Evolutionary conservation across 1,140 invertebrate species (phyloP).

Genomic region (Atta colombica): DNA sequence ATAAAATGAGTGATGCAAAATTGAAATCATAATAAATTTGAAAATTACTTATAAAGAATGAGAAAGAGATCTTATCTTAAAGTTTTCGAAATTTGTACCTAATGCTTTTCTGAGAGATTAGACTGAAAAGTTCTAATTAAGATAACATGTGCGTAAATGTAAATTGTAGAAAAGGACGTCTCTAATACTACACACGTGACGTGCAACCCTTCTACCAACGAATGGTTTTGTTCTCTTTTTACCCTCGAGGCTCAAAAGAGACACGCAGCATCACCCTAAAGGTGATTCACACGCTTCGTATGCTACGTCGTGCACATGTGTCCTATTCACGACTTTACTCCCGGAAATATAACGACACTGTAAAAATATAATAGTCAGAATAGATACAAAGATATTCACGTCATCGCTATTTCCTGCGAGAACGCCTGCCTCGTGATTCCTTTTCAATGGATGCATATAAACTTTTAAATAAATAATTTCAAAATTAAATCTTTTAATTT

Average conservation of each 20-base stretch:
- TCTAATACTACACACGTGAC: conserved; percentile 5
- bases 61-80: neutral
- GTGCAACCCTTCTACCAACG: conserved; percentile 58
- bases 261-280: conserved; percentile 67
- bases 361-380: neutral
- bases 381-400: conserved; percentile 37
- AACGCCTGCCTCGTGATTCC: neutral
- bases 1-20: neutral
- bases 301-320: neutral
- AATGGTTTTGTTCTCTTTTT: conserved; percentile 59
- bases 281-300: conserved; percentile 67
- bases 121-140: conserved; percentile 1
- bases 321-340: conserved; percentile 37
- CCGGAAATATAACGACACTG: neutral
- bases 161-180: neutral
- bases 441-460: neutral
- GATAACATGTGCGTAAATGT: neutral
- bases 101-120: neutral
- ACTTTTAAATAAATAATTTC: neutral
- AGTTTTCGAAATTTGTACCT: neutral
- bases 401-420: neutral
- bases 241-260: conserved; percentile 39
- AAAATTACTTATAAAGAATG: neutral
- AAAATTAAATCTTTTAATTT: too few relatives aligned
- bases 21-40: neutral